These are phyloP conservation scores for Aythya baeri DNA, from an alignment of 2,113 vertebrate genomes.

Conservation along the genomic window DNA sequence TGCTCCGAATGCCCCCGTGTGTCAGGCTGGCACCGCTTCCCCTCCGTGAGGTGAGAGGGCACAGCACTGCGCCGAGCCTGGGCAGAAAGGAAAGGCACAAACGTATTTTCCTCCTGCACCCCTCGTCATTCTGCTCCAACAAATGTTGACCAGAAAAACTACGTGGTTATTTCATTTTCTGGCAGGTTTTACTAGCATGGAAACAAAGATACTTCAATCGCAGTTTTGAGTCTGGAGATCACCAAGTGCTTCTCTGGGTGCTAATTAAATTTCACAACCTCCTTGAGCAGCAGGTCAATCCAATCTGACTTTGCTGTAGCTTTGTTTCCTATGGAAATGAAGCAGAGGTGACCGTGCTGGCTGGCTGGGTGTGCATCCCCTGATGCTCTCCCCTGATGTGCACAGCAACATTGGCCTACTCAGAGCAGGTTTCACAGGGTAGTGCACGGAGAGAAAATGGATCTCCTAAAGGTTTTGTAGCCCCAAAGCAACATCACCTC, in stretches of 20 bases:
- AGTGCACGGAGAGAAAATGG: background rate
- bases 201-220: background rate
- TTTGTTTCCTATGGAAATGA: background rate
- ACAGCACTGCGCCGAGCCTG: rapidly evolving
- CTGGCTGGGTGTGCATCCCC: background rate
- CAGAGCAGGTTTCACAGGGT: background rate
- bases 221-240: background rate
- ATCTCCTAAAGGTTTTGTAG: background rate
- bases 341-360: background rate
- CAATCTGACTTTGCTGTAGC: rapidly evolving
- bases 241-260: background rate
- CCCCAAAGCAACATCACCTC: rapidly evolving
- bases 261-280: slow-evolving; percentile 9
- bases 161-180: background rate
- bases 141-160: background rate
- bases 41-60: rapidly evolving
- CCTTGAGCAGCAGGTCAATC: background rate
- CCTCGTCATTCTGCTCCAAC: background rate
- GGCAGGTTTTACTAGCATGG: background rate
- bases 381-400: rapidly evolving
- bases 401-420: background rate
- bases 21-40: rapidly evolving
- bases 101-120: background rate
- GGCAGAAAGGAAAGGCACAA: background rate
- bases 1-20: rapidly evolving